Conservation (phyloP, 30 jellyfish, hydroid and myxozoan species). For the Mastigias papua region DNA sequence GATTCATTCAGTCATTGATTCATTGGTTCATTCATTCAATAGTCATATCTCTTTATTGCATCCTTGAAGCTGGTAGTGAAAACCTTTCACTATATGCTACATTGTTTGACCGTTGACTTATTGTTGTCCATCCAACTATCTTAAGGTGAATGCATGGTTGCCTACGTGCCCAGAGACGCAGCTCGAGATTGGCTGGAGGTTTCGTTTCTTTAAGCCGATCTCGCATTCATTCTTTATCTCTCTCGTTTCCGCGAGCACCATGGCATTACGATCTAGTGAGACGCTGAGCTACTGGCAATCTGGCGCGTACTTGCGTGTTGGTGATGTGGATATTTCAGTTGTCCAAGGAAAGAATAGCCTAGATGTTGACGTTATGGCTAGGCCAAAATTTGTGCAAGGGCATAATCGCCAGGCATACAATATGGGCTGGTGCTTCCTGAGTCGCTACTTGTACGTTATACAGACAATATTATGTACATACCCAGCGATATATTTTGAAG, state of each 20-base stretch:
- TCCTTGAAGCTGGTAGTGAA: no score
- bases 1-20: background rate
- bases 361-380: conserved; percentile 87
- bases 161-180: conserved; percentile 98
- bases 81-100: no score
- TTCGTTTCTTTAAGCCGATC: conserved; percentile 76
- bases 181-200: conserved; percentile 96
- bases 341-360: conserved; percentile 75
- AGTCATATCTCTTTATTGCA: background rate
- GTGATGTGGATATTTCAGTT: conserved; percentile 92
- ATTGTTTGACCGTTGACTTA: no score
- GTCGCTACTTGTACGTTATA: conserved; percentile 82
- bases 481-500: conserved; percentile 91
- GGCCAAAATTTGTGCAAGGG: conserved; percentile 80
- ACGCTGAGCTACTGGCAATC: conserved; percentile 96
- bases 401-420: conserved; percentile 89
- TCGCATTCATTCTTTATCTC: conserved; percentile 89
- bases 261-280: conserved; percentile 79
- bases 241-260: conserved; percentile 88
- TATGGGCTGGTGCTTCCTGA: conserved; percentile 91
- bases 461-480: conserved; percentile 78
- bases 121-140: background rate
- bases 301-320: conserved; percentile 92
- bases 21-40: background rate
- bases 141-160: conserved; percentile 98